Conservation (phyloP, 1,140 invertebrate species). For the Lucilia sericata region DNA sequence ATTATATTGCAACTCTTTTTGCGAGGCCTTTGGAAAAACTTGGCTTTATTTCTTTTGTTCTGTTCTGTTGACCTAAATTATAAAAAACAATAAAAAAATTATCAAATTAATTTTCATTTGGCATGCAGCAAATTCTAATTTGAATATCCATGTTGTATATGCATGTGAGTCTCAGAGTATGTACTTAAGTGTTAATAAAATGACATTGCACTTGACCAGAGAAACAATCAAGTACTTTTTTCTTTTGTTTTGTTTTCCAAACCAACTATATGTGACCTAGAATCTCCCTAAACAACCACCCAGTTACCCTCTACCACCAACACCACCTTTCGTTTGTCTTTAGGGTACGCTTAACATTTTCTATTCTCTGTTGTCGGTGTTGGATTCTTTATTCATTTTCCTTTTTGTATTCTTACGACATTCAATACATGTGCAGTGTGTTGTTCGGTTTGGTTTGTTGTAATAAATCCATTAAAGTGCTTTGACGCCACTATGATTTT, state of each 20-base stretch:
- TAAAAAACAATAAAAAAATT: background rate
- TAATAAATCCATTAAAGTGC: constrained; percentile 19
- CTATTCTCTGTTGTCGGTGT: background rate
- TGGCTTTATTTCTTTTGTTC: background rate
- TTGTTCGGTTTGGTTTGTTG: background rate
- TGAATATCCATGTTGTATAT: background rate
- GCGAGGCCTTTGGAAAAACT: background rate
- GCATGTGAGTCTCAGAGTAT: background rate
- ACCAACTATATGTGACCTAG: constrained; percentile 1
- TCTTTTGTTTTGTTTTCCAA: background rate
- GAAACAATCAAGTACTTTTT: background rate
- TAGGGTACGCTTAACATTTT: background rate
- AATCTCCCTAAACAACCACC: background rate
- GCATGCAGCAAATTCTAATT: background rate
- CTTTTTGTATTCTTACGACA: background rate
- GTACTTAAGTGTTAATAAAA: constrained; percentile 13
- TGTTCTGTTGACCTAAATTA: background rate
- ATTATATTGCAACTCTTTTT: background rate
- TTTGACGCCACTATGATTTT: constrained; percentile 23
- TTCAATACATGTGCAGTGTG: background rate
- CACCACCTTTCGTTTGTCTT: background rate
- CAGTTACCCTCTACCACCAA: background rate
- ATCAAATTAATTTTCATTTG: constrained; percentile 1
- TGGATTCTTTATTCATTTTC: background rate
- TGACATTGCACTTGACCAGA: constrained; percentile 25